Evolutionary conservation across 2,797 vertebrate genomes (phyloP).

Genomic region (Chaunax sp.): DNA sequence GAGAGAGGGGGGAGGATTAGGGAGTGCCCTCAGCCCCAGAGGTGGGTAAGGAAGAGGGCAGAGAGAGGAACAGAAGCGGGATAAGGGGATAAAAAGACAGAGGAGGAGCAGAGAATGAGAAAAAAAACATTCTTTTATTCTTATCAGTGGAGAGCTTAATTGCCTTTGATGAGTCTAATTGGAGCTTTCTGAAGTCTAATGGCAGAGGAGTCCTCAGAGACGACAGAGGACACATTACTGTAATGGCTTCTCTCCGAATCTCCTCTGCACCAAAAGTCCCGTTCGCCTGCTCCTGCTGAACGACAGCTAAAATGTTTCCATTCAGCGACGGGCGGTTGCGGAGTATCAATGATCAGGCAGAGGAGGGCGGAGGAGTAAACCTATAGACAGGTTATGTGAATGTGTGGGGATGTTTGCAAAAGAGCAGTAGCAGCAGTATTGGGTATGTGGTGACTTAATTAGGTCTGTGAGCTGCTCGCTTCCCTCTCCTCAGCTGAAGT

Average conservation of each 20-base stretch:
- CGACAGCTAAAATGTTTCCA: conserved; percentile 30
- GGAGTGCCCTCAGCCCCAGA: conserved; percentile 67
- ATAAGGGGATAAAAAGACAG: conserved; percentile 76
- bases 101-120: conserved; percentile 68
- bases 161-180: conserved; percentile 84
- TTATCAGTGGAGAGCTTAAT: conserved; percentile 85
- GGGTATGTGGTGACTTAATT: conserved; percentile 88
- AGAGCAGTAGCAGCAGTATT: conserved; percentile 79
- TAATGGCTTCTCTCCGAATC: conserved; percentile 73
- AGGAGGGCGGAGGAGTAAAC: conserved; percentile 14
- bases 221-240: conserved; percentile 76
- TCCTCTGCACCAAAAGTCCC: conserved; percentile 70
- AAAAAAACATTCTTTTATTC: conserved; percentile 78
- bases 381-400: conserved; percentile 50
- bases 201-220: conserved; percentile 79
- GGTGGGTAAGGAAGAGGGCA: conserved; percentile 77
- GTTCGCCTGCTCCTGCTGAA: conserved; percentile 56
- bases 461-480: conserved; percentile 84
- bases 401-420: conserved; percentile 68
- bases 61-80: conserved; percentile 70
- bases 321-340: conserved; percentile 21
- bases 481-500: conserved; percentile 87
- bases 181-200: conserved; percentile 85
- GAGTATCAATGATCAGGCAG: conserved; percentile 53
- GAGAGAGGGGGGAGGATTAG: conserved; percentile 57